Base-by-base conservation (phyloP, 1,140 invertebrate species). In the Temnothorax curvispinosus region DNA sequence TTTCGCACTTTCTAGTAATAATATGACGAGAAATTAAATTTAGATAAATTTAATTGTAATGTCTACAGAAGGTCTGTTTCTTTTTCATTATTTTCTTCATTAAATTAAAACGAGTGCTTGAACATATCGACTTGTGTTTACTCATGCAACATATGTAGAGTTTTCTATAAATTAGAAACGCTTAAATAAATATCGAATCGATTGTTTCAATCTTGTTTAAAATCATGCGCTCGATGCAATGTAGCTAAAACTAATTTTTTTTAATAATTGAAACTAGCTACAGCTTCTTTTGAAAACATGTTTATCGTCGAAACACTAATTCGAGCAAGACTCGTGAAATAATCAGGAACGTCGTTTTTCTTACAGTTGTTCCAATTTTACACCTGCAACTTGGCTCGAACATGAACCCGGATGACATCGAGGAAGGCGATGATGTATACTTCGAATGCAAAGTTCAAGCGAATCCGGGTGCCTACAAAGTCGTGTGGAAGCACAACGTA, bases 401-500 rank as follows among this genome's bases (percentile, higher is more conserved):
- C 93, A 96, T 98, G 94, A 98, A 98, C 96, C 97, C 98, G 1
- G 97, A 97, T 89, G 97, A 98, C 94, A 98, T 99, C 89, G 97
- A 98, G 94, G 98, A 98, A 95, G 98, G 97, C 60, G 97, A 98
- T 93, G 98, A 98, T 95, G 98, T 98, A 75, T 98, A 98, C 94
- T 98, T 98, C 93, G 98, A 98, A 94, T 99, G 98, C 95, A 97
- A 97, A 93, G 97, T 98, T 84, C 96, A 97, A 92, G 97, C 98
- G 81, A 98, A 99, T 96, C 98, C 98, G 8, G 96, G 96, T 64
- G 97, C 98, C 91, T 98, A 98, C 94, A 98, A 98, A 97, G 97
- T 98, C 88, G 96, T 98, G 58, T 99, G 98, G 98, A 98, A 98
- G 93, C 98, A 99, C 95, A 98, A 99, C 94, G 98, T 98, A 96